Percentiles rank a stretch among this genome's conserved stretches.
Conservation (phyloP, 2,113 vertebrate species). For the Catharus bicknelli region DNA sequence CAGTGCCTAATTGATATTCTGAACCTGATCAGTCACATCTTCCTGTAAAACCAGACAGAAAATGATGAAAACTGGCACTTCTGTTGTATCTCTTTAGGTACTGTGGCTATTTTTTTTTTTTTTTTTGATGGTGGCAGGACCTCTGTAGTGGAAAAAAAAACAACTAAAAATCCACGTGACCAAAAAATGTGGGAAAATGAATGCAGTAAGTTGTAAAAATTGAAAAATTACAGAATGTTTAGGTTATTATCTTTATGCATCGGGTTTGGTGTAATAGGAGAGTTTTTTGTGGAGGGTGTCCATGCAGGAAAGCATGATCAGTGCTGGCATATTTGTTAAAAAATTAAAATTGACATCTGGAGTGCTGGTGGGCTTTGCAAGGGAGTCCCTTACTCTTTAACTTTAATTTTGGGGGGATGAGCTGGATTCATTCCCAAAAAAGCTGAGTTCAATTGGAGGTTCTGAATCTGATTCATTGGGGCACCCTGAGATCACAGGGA, state of each 20-base stretch:
- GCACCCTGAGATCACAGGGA: neutral
- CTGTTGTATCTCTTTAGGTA: neutral
- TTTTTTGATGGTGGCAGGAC: neutral
- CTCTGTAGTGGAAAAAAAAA: rapidly evolving
- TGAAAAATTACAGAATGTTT: neutral
- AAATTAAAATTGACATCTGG: no score
- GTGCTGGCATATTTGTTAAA: neutral
- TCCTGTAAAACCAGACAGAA: neutral
- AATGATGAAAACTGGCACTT: neutral
- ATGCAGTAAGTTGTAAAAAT: neutral
- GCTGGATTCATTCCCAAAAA: rapidly evolving
- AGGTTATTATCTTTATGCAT: neutral
- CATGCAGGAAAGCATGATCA: neutral
- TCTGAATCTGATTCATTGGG: neutral
- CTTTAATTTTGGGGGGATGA: neutral
- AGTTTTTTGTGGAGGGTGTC: neutral
- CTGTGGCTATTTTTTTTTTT: neutral
- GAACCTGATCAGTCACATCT: neutral
- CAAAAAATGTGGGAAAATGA: neutral
- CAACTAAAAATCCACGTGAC: neutral
- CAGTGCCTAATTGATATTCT: neutral
- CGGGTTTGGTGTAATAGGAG: neutral
- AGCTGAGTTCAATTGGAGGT: neutral
- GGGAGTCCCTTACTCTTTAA: neutral
- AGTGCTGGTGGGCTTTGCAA: neutral